Conservation (phyloP, 2,888 invertebrate species). For the Limnephilus marmoratus region DNA sequence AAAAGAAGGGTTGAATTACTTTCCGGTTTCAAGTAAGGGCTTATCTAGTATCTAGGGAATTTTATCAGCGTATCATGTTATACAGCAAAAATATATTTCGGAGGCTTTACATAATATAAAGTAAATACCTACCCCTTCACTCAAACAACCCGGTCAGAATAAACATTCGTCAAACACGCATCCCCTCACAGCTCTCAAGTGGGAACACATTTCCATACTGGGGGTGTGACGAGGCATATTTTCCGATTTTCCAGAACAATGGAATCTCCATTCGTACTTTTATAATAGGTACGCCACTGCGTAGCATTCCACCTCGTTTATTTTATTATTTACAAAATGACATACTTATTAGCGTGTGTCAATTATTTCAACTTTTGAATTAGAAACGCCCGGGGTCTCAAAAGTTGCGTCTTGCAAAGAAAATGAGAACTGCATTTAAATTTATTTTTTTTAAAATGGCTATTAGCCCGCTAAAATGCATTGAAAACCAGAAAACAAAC, state of each 20-base stretch:
- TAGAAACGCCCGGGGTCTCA: too few species aligned
- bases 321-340: too few species aligned
- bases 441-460: too few species aligned
- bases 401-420: too few species aligned
- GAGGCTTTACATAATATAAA: neutral
- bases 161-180: neutral
- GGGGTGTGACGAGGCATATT: neutral
- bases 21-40: neutral
- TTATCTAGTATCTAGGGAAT: neutral
- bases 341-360: too few species aligned
- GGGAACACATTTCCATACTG: neutral
- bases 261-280: neutral
- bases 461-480: too few species aligned
- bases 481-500: too few species aligned
- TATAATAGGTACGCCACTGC: neutral
- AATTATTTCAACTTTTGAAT: too few species aligned
- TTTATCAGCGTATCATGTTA: neutral
- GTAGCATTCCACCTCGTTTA: neutral
- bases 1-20: neutral
- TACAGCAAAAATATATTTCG: neutral
- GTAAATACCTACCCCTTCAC: neutral
- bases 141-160: neutral
- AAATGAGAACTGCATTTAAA: too few species aligned
- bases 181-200: neutral
- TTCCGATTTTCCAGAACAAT: neutral